phyloP scores from a whole-genome alignment of 1,140 invertebrate genomes.

The Philotrypesis tridentata region DNA sequence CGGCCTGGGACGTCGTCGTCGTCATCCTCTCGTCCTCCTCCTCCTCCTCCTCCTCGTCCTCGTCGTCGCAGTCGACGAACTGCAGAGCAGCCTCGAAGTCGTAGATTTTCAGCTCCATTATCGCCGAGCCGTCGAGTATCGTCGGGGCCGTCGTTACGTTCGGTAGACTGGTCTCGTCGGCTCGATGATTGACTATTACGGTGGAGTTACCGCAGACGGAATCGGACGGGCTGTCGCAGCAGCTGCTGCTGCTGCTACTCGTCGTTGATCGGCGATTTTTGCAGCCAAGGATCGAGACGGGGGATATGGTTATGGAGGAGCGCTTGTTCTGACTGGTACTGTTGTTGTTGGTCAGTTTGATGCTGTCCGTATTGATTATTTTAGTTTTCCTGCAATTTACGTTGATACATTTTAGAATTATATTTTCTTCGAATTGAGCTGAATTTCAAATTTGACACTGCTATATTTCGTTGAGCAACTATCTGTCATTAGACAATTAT shows the following conservation, averaged over 20 bases:
- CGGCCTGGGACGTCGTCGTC: constrained; percentile 11
- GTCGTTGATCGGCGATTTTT: constrained; percentile 22
- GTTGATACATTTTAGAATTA: not conserved
- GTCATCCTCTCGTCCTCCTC: constrained; percentile 18
- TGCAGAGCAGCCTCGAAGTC: constrained; percentile 12
- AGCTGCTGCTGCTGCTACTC: constrained; percentile 49
- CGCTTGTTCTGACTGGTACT: not conserved
- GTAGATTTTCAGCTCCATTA: not conserved
- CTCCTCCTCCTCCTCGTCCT: too few relatives aligned
- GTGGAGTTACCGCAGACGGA: not conserved
- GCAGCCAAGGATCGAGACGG: constrained; percentile 23
- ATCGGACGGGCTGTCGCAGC: constrained; percentile 38
- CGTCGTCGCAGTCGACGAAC: constrained; percentile 49
- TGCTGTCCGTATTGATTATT: not conserved
- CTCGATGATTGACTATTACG: not conserved
- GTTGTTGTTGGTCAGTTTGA: not conserved
- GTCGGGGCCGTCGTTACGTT: not conserved
- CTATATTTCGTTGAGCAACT: too few relatives aligned
- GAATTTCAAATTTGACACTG: too few relatives aligned
- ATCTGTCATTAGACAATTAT: too few relatives aligned
- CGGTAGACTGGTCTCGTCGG: not conserved
- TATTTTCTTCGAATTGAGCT: too few relatives aligned
- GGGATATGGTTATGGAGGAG: not conserved
- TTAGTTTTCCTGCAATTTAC: not conserved
- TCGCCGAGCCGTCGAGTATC: constrained; percentile 44